Base-by-base conservation (phyloP, 1,140 invertebrate species). In the Drosophila pallidifrons region DNA sequence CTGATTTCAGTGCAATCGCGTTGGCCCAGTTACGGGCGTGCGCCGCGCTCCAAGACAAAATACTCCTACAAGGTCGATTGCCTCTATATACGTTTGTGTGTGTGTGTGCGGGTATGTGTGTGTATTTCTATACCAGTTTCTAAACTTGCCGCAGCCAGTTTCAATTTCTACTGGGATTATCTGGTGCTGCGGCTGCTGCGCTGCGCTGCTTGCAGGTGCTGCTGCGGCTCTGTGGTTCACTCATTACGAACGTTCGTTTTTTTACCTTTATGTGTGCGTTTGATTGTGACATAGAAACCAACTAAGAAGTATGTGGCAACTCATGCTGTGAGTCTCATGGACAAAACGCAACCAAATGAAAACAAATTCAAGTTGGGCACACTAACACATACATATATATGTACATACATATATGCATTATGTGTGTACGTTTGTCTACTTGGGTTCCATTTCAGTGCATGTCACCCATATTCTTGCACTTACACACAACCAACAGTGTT, bases 101-200 rank as follows among this genome's bases (percentile, higher is more conserved):
- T 11, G 35, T 38, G 35, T 72, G 47, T 57, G 13, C 51, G 25
- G 51, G 72, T 75, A 46, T 74, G 49, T 80, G 46, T 55, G 69
- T 78, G 68, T 66, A 70, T 89, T 89, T 88, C 81, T 85, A 89
- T 90, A 89, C 85, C 85, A 89, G 85, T 89, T 89, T 89, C 86
- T 89, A 90, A 89, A 89, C 85, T 88, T 89, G 85, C 81, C 85
- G 78, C 86, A 90, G 85, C 85, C 88, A 89, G 85, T 89, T 89
- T 89, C 86, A 89, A 89, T 89, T 89, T 89, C 85, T 89, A 89
- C 81, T 89, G 86, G 85, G 85, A 89, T 89, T 89, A 89, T 90
- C 81, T 89, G 72, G 64, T 74, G 66, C 63, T 76, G 81, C 61
- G 58, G 60, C 41, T 46, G 73, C 59, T 58, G 66, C 71, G 75